Percentiles rank a stretch among this genome's conserved stretches.
Evolutionary conservation across 2,888 invertebrate genomes (phyloP).

Genomic region (Sphinx pinastri): DNA sequence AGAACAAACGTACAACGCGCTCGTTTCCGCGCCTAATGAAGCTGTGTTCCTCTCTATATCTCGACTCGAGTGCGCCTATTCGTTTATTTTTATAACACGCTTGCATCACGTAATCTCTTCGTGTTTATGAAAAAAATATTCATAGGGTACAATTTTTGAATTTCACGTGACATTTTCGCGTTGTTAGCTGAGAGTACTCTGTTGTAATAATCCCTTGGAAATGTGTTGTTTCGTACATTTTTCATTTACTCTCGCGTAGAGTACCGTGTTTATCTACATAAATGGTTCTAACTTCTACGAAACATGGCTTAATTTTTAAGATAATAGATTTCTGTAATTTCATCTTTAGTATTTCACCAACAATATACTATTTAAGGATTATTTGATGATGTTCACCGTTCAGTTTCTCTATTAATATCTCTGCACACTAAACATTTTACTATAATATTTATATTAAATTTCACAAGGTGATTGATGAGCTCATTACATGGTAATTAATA

Average conservation of each 20-base stretch:
- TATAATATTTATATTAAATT: slow-evolving; percentile 8
- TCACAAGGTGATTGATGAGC: slow-evolving; percentile 12
- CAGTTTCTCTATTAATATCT: not conserved
- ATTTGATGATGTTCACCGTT: not conserved
- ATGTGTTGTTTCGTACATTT: no score
- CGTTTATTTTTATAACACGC: slow-evolving; percentile 46
- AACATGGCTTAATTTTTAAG: no score
- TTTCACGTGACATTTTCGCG: slow-evolving; percentile 1
- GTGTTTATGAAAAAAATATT: slow-evolving; percentile 3
- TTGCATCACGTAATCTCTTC: slow-evolving; percentile 39
- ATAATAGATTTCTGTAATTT: no score
- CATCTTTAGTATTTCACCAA: no score
- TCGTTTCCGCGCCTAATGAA: slow-evolving; percentile 58
- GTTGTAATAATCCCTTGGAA: no score
- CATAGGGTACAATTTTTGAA: not conserved
- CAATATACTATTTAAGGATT: no score
- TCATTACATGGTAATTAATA: slow-evolving; percentile 22
- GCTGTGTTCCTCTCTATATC: slow-evolving; percentile 45
- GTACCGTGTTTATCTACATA: no score
- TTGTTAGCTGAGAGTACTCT: not conserved
- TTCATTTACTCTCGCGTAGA: no score
- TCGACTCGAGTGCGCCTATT: slow-evolving; percentile 44
- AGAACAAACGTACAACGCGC: slow-evolving; percentile 57
- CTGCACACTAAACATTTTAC: not conserved
- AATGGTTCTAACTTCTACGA: no score